Conservation (phyloP, 2,113 vertebrate genomes). For the Brachypteracias leptosomus region DNA sequence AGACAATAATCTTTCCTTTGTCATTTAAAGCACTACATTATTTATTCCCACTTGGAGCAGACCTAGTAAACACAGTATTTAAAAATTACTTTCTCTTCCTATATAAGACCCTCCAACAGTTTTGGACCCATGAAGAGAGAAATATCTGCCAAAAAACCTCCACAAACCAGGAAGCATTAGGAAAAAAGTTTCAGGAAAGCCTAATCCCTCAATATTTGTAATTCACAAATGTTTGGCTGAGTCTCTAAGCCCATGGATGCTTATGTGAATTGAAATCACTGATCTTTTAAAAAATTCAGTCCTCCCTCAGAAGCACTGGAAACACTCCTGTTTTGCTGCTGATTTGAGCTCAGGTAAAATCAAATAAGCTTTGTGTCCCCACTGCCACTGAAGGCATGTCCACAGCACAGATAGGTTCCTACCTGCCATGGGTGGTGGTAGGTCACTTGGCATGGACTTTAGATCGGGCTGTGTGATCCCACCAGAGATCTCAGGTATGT, state of each 20-base stretch:
- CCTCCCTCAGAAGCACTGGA: neutral
- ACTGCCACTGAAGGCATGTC: neutral
- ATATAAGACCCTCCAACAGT: neutral
- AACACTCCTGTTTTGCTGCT: neutral
- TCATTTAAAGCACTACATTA: neutral
- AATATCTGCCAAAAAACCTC: neutral
- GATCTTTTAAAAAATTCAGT: neutral
- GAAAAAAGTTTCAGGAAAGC: slow-evolving; percentile 12
- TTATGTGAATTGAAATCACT: neutral
- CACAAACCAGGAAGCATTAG: slow-evolving; percentile 27
- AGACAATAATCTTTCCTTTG: neutral
- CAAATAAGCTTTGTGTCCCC: neutral
- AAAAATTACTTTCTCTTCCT: neutral
- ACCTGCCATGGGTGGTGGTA: neutral
- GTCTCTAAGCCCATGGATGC: neutral
- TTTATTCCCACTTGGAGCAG: slow-evolving; percentile 7
- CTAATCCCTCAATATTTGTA: slow-evolving; percentile 40
- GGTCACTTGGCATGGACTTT: neutral
- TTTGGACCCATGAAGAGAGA: neutral
- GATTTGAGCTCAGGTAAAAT: neutral
- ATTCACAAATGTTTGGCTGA: slow-evolving; percentile 9
- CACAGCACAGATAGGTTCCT: neutral
- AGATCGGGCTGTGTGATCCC: neutral
- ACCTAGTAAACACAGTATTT: neutral
- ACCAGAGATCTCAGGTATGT: neutral